phyloP scores from a whole-genome alignment of 2,797 vertebrate genomes.

The Hippopotamyrus pictus region DNA sequence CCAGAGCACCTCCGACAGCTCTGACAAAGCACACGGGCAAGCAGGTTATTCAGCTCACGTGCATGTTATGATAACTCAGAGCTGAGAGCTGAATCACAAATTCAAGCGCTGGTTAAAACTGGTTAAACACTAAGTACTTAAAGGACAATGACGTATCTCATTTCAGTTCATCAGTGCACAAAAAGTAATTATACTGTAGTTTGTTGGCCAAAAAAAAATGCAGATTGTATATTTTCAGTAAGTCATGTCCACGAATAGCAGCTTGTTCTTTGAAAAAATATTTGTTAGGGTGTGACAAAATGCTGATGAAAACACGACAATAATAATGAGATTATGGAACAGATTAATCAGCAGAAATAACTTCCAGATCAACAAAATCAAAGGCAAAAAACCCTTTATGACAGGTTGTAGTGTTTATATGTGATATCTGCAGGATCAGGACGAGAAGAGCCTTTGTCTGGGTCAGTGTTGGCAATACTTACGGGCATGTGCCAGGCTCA shows the following conservation, averaged over 20 bases:
- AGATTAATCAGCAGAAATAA: background rate
- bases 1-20: conserved; percentile 94
- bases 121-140: background rate
- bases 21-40: conserved; percentile 49
- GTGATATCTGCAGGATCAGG: background rate
- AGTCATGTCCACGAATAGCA: background rate
- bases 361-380: background rate
- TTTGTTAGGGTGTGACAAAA: background rate
- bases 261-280: background rate
- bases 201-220: background rate
- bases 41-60: background rate
- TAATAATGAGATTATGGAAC: background rate
- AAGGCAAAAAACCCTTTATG: background rate
- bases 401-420: background rate
- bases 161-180: background rate
- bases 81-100: background rate
- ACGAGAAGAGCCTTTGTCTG: background rate
- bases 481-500: conserved; percentile 95
- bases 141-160: background rate
- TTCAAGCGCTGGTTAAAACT: background rate
- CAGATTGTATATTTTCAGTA: background rate
- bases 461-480: conserved; percentile 51
- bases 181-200: background rate
- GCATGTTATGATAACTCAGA: background rate
- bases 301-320: background rate